These are phyloP conservation scores for Himalopsyche tibetana DNA, from an alignment of 2,888 invertebrate species.

Conservation along the genomic window DNA sequence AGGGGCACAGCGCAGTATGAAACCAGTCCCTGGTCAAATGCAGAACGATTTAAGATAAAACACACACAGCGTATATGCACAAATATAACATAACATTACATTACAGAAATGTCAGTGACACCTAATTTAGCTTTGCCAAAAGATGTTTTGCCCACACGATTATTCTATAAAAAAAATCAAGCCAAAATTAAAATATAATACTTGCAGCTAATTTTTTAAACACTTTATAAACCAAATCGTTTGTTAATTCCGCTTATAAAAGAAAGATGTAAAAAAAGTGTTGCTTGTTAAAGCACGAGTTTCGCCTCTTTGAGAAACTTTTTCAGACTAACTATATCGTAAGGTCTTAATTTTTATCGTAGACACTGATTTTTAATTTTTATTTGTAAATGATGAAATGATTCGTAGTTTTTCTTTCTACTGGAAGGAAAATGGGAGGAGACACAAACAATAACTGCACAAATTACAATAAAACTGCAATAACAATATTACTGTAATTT, in stretches of 20 bases:
- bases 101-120: constrained; percentile 62
- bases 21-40: constrained; percentile 35
- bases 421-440: no score
- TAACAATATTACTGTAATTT: no score
- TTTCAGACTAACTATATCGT: no score
- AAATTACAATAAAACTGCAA: no score
- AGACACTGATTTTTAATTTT: no score
- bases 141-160: constrained; percentile 34
- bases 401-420: no score
- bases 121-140: constrained; percentile 55
- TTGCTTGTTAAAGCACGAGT: no score
- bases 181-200: constrained; percentile 51
- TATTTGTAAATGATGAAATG: no score
- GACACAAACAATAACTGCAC: no score
- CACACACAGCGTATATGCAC: constrained; percentile 17
- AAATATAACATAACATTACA: constrained; percentile 16
- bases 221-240: constrained; percentile 29
- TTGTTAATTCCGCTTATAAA: constrained; percentile 28
- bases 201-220: constrained; percentile 5
- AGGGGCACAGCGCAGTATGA: neutral
- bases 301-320: no score
- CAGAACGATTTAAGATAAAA: constrained; percentile 5
- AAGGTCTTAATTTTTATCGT: no score
- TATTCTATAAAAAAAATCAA: constrained; percentile 49
- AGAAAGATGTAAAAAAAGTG: no score